A percentile compares a stretch with the other conserved stretches of the same genome.
These are phyloP conservation scores for Chaetodon trifasciatus DNA, from an alignment of 2,797 vertebrate genomes.

Conservation along the genomic window DNA sequence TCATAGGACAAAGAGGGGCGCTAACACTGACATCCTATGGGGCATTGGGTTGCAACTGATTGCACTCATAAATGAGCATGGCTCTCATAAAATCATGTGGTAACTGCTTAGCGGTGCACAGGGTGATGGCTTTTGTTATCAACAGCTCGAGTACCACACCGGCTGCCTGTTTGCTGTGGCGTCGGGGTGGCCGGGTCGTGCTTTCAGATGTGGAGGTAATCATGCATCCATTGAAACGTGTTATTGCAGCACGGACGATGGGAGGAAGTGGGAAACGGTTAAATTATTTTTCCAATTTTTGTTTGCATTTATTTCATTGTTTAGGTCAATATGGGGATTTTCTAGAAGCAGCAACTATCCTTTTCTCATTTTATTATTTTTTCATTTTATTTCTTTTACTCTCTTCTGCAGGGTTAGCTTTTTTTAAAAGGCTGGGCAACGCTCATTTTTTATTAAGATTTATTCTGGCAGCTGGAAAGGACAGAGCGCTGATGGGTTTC, in stretches of 20 bases:
- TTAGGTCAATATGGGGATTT: neutral
- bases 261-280: slow-evolving; percentile 28
- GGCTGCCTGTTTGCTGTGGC: slow-evolving; percentile 60
- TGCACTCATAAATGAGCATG: slow-evolving; percentile 83
- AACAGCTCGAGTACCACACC: slow-evolving; percentile 62
- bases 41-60: slow-evolving; percentile 83
- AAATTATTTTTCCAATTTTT: slow-evolving; percentile 33
- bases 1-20: slow-evolving; percentile 83
- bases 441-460: slow-evolving; percentile 39
- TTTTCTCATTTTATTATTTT: neutral
- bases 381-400: neutral
- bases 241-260: slow-evolving; percentile 43
- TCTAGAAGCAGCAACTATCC: neutral
- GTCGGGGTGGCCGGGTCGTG: slow-evolving; percentile 42
- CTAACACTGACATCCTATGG: slow-evolving; percentile 81
- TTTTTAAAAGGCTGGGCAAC: neutral
- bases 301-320: slow-evolving; percentile 25
- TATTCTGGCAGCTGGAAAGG: slow-evolving; percentile 46
- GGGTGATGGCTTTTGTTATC: slow-evolving; percentile 81
- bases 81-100: slow-evolving; percentile 84
- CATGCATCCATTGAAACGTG: slow-evolving; percentile 64
- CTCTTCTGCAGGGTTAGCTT: neutral
- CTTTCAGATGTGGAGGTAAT: slow-evolving; percentile 68
- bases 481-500: slow-evolving; percentile 55
- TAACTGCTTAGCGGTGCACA: slow-evolving; percentile 83